Base-by-base conservation (phyloP, 2,888 invertebrate genomes). In the Orthosia cruda region DNA sequence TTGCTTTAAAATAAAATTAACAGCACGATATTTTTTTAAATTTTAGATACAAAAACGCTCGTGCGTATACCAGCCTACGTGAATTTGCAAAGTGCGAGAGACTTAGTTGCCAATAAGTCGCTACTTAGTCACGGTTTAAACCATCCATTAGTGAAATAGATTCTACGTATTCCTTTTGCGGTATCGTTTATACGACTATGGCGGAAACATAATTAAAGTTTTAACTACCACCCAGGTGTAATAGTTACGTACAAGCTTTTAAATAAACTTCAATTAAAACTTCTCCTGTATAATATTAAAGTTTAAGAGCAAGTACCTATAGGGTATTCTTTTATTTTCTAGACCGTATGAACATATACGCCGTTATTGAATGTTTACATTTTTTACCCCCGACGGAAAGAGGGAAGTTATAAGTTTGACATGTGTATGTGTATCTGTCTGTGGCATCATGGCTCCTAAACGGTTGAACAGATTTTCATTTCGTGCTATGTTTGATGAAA, bases 131-230 rank as follows among this genome's bases (percentile, higher is more conserved):
- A 47, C 20, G 15, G 72, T 18, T 52, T 66, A 49, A 26, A 20
- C 20, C 7, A 12, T 62, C 75, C 62, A 75, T 80, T 75, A 70
- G 57, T 66, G 23, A 66, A 75, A 70, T 74, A 69, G 26, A 74
- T 79, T 74, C 52, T 3, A 49, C 20, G 64, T 74, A 65, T 68
- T 50, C 47, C 45, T 74, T 20, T 23, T 23, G 50, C 23, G 7
- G 13, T 3, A 47, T 65, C n/a, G n/a, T 50, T 50, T 59, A 54
- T 47, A 16, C 45, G 18, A 45, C 57, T 59, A 32, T 55, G 45
- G 18, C 23, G 54, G 2, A n/a, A 50, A 74, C 26, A n/a, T 47
- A 16, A 16, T n/a, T 78, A 52, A 65, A 65, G 47, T 65, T 69
- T 68, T 40, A n/a, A 61, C 55, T 61, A 52, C 45, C 20, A 3